Evolutionary conservation across 2,888 invertebrate genomes (phyloP).

Genomic region (Tetragonula carbonaria): DNA sequence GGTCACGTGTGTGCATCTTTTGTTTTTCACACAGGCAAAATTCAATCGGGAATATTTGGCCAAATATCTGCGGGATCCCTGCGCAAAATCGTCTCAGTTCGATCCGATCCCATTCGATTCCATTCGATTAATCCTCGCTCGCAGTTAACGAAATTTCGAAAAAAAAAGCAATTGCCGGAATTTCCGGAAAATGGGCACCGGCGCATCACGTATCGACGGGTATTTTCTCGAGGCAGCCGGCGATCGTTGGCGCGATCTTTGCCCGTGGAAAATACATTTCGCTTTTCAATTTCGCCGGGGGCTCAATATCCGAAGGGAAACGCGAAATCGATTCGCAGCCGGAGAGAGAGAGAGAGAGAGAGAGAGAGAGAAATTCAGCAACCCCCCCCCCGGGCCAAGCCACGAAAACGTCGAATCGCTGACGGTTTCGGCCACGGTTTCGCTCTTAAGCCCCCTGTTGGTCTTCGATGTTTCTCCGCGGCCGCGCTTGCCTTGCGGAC

Average conservation of each 20-base stretch:
- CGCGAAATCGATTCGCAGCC: background rate
- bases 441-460: conserved; percentile 10
- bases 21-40: background rate
- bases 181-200: background rate
- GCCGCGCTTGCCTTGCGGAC: background rate
- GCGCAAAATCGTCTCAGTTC: background rate
- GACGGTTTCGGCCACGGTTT: conserved; percentile 26
- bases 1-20: background rate
- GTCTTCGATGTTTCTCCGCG: conserved; percentile 14
- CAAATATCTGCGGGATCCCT: background rate
- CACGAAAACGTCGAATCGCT: conserved; percentile 29
- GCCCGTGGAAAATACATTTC: conserved; percentile 27
- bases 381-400: too few species aligned
- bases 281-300: conserved; percentile 39
- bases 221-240: conserved; percentile 4
- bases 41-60: background rate
- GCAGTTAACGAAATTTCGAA: background rate
- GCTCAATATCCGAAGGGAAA: conserved; percentile 35
- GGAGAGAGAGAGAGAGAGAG: too few species aligned
- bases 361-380: conserved; percentile 13
- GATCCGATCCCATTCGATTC: background rate
- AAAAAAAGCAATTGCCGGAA: background rate
- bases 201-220: background rate
- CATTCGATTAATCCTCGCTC: background rate
- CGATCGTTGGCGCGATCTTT: conserved; percentile 8